Base-by-base conservation (phyloP, 2,113 vertebrate genomes). In the Eudorcas thomsonii region DNA sequence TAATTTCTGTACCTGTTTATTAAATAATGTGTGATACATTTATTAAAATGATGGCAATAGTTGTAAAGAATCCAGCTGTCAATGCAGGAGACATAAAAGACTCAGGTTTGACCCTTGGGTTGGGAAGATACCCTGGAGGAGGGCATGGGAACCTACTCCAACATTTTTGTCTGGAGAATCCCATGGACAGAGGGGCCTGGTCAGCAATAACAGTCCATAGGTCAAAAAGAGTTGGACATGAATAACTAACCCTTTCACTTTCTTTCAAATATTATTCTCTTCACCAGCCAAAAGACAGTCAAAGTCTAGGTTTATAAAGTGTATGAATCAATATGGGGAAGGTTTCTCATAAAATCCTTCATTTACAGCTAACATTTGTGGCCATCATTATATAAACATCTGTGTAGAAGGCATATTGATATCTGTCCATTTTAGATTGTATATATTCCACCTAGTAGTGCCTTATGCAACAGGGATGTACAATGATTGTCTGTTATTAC, bases 31-130 rank as follows among this genome's bases (percentile, higher is more conserved):
- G 14, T 52, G 11, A 21, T 33, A 52, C 17, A 67, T 74, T 48
- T 90, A 50, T 52, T 96, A 57, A 91, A 81, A 78, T 87, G 62
- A 64, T n/a, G 30, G 62, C 62, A n/a, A n/a, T 64, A n/a, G 62
- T 64, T 64, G 62, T 33, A 64, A 64, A 64, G 62, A 16, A 64
- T 7, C 3, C 30, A 64, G 62, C 7, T 17, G 62, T 64, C 30
- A 64, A n/a, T 64, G 30, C 30, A n/a, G 30, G 30, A 64, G 62
- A 64, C 30, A 64, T 64, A 64, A 64, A n/a, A 64, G 30, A n/a
- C 62, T n/a, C 7, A 64, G 30, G 15, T 64, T 64, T 0, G 0
- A n/a, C 33, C 62, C 7, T n/a, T n/a, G 30, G 62, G 15, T n/a
- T 64, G 30, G 62, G 15, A 9, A 64, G 62, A 64, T 4, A 3